Evolutionary conservation across 2,888 invertebrate genomes (phyloP), one percentile per base, ranked within the genome.

Genomic region (Nowickia ferox): DNA sequence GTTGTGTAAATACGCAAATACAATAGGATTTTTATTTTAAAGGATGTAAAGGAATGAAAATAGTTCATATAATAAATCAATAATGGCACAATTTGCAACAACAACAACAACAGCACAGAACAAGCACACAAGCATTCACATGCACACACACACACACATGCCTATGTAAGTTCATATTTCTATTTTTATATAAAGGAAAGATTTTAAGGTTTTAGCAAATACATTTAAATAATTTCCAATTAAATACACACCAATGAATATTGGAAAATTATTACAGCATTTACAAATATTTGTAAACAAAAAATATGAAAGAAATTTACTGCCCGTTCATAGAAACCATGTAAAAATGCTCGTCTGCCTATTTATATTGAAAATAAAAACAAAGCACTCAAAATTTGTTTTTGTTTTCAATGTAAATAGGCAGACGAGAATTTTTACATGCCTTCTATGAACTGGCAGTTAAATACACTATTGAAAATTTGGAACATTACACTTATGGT

Each of bases 211-310:
- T 57, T 57, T 61, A 30, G 19, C 71, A 68, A 59, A 84, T 48
- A 55, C 59, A 79, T 79, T 69, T 75, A 48, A 84, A 75, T 68
- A 79, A 74, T 69, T 84, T 74, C 74, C 79, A 75, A 79, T 75
- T 79, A 79, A 84, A 69, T 78, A 68, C 74, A 75, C 69, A 48
- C 69, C 79, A 79, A 69, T 75, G 40, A 61, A 84, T 75, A 48
- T 84, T 69, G 75, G 55, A 8, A 79, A 74, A 68, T 63, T 53
- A 69, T 61, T 69, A 75, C 17, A 53, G 19, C 48, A 55, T 75
- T n/a, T 69, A 40, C 69, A 79, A 84, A 79, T 79, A 79, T 61
- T 61, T 78, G 51, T 6, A 63, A 19, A 2, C 53, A 55, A 80
- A 44, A 46, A 53, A 55, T 11, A 51, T 38, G n/a, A 51, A 61